Evolutionary conservation across 2,113 vertebrate genomes (phyloP).

Genomic region (Hiodon tergisus): DNA sequence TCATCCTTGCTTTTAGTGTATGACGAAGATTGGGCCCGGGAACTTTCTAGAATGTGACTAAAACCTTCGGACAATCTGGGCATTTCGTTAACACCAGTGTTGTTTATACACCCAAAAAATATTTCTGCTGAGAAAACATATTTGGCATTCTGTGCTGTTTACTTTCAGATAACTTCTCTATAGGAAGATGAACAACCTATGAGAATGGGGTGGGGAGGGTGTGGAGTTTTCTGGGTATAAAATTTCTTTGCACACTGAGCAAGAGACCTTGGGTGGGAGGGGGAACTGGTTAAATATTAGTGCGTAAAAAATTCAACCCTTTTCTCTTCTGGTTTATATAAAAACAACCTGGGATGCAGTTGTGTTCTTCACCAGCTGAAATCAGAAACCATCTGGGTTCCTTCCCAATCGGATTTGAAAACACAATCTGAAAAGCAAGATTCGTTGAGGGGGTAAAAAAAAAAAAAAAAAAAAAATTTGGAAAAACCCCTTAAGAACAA

Average conservation of each 20-base stretch:
- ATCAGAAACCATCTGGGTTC: constrained; percentile 3
- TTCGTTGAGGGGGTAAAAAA: too few species aligned
- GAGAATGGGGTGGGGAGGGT: neutral
- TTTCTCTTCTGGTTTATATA: neutral
- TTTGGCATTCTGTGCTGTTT: neutral
- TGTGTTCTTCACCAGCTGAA: neutral
- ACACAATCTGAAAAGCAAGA: constrained; percentile 8
- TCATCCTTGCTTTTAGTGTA: neutral
- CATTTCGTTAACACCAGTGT: neutral
- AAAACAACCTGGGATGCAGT: constrained; percentile 2
- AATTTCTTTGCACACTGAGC: constrained; percentile 9
- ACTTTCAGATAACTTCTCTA: neutral
- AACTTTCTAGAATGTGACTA: neutral
- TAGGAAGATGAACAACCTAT: neutral
- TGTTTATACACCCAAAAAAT: neutral
- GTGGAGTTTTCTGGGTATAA: neutral
- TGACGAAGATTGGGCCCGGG: neutral
- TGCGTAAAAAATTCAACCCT: constrained; percentile 17
- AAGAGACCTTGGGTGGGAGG: neutral
- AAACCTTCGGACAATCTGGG: too few species aligned
- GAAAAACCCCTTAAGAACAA: neutral
- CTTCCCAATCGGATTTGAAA: constrained; percentile 6
- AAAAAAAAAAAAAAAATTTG: constrained; percentile 8
- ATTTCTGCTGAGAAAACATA: constrained; percentile 4
- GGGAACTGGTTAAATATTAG: constrained; percentile 16